Evolutionary conservation across 2,113 vertebrate genomes (phyloP).

Genomic region (Cettia cetti): DNA sequence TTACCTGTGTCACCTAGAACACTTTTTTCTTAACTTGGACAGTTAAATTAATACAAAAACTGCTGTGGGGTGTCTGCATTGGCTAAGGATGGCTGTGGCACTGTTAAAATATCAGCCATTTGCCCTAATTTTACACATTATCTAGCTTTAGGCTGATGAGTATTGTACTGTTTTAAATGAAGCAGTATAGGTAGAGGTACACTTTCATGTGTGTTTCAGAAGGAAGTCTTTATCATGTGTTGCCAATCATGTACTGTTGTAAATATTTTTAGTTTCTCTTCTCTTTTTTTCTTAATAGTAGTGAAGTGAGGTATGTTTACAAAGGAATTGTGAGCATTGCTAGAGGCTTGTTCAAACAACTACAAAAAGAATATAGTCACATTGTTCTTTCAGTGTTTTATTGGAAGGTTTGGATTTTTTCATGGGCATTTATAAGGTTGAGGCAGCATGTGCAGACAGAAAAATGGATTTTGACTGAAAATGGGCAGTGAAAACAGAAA

Average conservation of each 20-base stretch:
- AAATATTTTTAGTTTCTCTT: slow-evolving; percentile 5
- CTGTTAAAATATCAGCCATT: neutral
- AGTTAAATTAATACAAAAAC: neutral
- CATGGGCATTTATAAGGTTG: neutral
- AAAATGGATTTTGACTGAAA: neutral
- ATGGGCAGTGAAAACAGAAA: neutral
- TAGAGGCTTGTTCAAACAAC: neutral
- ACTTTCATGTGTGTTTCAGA: neutral
- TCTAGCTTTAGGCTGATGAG: neutral
- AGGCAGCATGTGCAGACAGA: neutral
- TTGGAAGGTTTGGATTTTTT: neutral
- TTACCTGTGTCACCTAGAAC: neutral
- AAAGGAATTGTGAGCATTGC: neutral
- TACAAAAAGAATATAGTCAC: neutral
- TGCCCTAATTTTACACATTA: neutral
- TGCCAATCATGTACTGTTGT: neutral
- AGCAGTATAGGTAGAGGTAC: neutral
- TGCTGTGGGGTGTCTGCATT: neutral
- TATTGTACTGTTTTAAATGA: neutral
- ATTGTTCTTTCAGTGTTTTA: neutral
- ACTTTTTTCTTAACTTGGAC: neutral
- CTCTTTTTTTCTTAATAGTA: neutral
- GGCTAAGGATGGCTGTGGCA: neutral
- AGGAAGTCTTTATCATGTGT: neutral
- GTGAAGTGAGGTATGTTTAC: neutral